Evolutionary conservation across 2,113 vertebrate species (phyloP).

Genomic region (Cavia aperea): DNA sequence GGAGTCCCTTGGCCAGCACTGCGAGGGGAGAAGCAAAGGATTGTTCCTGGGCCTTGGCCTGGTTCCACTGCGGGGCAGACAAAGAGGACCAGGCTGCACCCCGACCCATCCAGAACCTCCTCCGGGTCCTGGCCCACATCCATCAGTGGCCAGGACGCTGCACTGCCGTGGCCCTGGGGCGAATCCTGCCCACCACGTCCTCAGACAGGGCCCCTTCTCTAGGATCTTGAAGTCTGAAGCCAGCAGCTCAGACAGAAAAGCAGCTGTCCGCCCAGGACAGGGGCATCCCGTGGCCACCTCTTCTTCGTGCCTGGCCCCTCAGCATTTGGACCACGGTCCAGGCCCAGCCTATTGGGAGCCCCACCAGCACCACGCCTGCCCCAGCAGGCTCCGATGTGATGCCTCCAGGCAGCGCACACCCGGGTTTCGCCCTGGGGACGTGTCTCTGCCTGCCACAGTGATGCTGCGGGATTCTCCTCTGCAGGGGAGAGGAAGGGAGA

Average conservation of each 20-base stretch:
- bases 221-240: neutral
- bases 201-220: neutral
- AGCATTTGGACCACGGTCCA: too few relatives aligned
- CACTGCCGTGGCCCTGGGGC: accelerated
- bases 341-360: neutral
- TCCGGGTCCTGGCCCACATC: accelerated
- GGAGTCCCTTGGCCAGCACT: conserved; percentile 50
- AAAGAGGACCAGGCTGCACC: neutral
- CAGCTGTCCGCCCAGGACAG: accelerated
- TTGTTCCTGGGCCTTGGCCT: conserved; percentile 47
- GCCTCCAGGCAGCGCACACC: neutral
- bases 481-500: neutral
- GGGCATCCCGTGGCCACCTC: too few relatives aligned
- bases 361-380: accelerated
- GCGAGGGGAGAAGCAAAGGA: conserved; percentile 55
- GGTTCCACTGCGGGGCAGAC: neutral
- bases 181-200: accelerated
- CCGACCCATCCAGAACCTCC: neutral
- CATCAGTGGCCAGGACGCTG: neutral
- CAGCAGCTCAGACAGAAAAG: neutral
- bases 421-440: neutral
- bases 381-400: neutral
- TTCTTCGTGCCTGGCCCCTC: accelerated
- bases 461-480: neutral
- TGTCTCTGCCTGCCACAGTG: neutral